Evolutionary conservation across 2,888 invertebrate species (phyloP), one percentile per base, ranked within the genome.

Genomic region (Chrysotoxum bicinctum): DNA sequence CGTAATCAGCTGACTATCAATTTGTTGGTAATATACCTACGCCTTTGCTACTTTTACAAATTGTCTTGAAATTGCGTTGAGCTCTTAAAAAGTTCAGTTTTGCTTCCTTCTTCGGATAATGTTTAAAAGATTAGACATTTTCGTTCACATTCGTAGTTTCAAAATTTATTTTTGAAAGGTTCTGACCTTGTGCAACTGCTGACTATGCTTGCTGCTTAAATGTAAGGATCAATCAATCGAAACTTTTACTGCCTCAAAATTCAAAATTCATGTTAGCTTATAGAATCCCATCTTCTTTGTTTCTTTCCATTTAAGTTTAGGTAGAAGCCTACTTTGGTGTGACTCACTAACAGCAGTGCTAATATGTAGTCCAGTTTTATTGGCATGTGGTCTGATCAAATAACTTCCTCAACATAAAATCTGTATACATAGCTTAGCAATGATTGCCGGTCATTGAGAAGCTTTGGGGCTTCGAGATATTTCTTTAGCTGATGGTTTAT

Each of bases 141-240:
- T 56, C 32, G 56, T 64, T 60, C 70, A 70, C 37, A 45, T n/a
- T 66, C 40, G 66, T 35, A 50, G 72, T 45, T 69, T 19, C 68
- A 43, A 19, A 21, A 48, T 21, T 48, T 48, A 21, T 21, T 48
- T 21, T 48, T 45, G 2, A 45, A 45, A 19, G 21, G 48, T 48
- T 48, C 8, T 8, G 48, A n/a, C 7, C 7, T 30, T 4, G 30
- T 7, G 1, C 7, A 30, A 30, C 30, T 30, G 30, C 30, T 30
- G 48, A 45, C 19, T 19, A n/a, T n/a, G 45, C 48, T 48, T 48
- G 2, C 21, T 48, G 8, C 21, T 21, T 8, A 21, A 9, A 26
- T 21, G 12, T 21, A 5, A 48, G 21, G 21, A 26, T 48, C 48
- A 10, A 23, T 23, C 21, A 48, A 48, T 48, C 21, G 4, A 21